phyloP scores from a whole-genome alignment of 2,888 invertebrate species.

The Zygogramma bicolorata region DNA sequence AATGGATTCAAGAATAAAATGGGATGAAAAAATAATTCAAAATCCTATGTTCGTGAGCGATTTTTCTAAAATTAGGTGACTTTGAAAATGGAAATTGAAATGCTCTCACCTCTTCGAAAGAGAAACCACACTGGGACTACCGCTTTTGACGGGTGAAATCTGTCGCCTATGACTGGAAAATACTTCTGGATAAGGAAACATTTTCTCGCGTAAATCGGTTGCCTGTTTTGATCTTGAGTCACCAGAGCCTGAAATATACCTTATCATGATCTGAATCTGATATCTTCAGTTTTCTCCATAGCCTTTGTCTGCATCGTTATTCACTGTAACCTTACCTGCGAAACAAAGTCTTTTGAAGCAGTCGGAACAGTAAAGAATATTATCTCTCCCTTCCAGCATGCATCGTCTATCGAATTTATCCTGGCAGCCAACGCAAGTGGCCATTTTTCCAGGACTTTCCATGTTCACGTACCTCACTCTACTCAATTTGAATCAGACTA shows the following conservation, averaged over 20 bases:
- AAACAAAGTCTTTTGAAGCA: conserved; percentile 46
- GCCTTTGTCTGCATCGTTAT: no score
- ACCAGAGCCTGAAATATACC: conserved; percentile 16
- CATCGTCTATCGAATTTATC: conserved; percentile 37
- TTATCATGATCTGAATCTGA: not conserved
- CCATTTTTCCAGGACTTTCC: conserved; percentile 28
- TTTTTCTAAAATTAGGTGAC: conserved; percentile 31
- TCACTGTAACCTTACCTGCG: conserved; percentile 35
- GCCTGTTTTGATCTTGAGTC: conserved; percentile 25
- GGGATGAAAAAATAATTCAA: no score
- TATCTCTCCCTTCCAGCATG: conserved; percentile 44
- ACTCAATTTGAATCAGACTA: not conserved
- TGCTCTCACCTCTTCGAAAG: conserved; percentile 47
- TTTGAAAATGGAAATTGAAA: conserved; percentile 60
- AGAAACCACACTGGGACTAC: conserved; percentile 46
- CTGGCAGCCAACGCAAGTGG: conserved; percentile 42
- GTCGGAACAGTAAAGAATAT: conserved; percentile 43
- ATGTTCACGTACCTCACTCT: not conserved
- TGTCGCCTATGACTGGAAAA: conserved; percentile 30
- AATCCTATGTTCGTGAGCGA: no score
- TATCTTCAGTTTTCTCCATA: not conserved
- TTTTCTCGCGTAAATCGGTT: conserved; percentile 32
- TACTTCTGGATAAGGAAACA: conserved; percentile 48
- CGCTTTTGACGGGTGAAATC: conserved; percentile 5
- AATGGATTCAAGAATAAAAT: no score